Evolutionary conservation across 2,113 vertebrate genomes (phyloP), one percentile per base, ranked within the genome.

Genomic region (Circaetus cinerascens): DNA sequence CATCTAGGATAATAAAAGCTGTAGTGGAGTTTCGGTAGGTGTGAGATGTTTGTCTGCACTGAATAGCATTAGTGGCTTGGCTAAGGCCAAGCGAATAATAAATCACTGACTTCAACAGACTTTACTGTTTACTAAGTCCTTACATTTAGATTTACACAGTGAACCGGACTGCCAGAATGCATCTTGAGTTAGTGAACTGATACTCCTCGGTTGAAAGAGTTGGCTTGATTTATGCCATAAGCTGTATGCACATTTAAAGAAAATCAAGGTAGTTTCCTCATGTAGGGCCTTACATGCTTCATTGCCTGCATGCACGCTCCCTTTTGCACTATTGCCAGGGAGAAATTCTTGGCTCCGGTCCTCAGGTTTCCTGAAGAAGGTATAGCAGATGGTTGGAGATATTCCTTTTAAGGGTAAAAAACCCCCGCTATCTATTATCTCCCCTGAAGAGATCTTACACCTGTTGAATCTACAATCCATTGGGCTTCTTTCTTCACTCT

Each of bases 61-160:
- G 72, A 92, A 86, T 18, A 84, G 75, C 62, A 78, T 81, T 71
- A 87, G 57, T 4, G 15, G 74, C 45, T 89, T 89, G 56, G 56
- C 91, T 90, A 90, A 85, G 71, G 57, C 74, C 73, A 73, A 94
- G 32, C 0, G 0, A 94, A 90, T 79, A 87, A 93, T 90, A 95
- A 84, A 94, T 95, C 73, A 95, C 62, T 36, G 57, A 62, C 67
- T 93, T 76, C 77, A 91, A n/a, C 62, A 87, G 86, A 74, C n/a
- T 90, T 73, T n/a, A 79, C 18, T 77, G 68, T 59, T 88, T 81
- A 62, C 53, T 38, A 80, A 59, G 50, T 60, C 45, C 59, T 69
- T 90, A 69, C 45, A 76, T 83, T 76, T 46, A 90, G 73, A 93
- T 95, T 96, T 93, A 92, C 30, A 51, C 30, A 26, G 50, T 45